A percentile compares a stretch with the other conserved stretches of the same genome.
phyloP scores from a whole-genome alignment of 2,888 invertebrate species.

The Panopea generosa region DNA sequence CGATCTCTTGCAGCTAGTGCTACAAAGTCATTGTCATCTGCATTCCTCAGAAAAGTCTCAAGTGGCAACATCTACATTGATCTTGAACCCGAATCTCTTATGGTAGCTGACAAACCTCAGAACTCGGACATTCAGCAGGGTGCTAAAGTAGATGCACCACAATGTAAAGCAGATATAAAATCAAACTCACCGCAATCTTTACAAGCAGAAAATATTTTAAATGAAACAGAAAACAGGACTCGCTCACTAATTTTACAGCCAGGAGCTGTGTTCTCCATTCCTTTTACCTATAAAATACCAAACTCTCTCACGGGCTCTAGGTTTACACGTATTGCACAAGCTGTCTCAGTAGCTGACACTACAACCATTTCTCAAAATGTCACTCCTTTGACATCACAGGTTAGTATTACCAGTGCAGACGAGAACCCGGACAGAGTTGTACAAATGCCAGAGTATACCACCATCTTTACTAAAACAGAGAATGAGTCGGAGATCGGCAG shows the following conservation, averaged over 20 bases:
- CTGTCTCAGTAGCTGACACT: background rate
- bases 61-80: slow-evolving; percentile 72
- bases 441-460: no score
- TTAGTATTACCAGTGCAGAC: no score
- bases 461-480: background rate
- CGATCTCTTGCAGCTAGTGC: slow-evolving; percentile 24
- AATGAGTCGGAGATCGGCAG: background rate
- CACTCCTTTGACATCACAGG: no score
- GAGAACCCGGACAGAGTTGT: no score
- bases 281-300: slow-evolving; percentile 65
- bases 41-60: slow-evolving; percentile 1
- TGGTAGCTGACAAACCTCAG: background rate
- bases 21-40: slow-evolving; percentile 20
- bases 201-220: background rate
- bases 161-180: background rate
- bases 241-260: slow-evolving; percentile 71
- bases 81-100: slow-evolving; percentile 60
- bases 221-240: slow-evolving; percentile 26
- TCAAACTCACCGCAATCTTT: background rate
- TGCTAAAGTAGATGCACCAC: background rate
- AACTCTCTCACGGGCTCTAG: slow-evolving; percentile 5
- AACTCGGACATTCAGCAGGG: background rate
- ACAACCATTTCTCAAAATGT: background rate
- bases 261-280: slow-evolving; percentile 74
- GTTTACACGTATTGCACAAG: slow-evolving; percentile 12